These are phyloP conservation scores for Papilio gigon DNA, from an alignment of 2,888 invertebrate genomes.

Conservation along the genomic window DNA sequence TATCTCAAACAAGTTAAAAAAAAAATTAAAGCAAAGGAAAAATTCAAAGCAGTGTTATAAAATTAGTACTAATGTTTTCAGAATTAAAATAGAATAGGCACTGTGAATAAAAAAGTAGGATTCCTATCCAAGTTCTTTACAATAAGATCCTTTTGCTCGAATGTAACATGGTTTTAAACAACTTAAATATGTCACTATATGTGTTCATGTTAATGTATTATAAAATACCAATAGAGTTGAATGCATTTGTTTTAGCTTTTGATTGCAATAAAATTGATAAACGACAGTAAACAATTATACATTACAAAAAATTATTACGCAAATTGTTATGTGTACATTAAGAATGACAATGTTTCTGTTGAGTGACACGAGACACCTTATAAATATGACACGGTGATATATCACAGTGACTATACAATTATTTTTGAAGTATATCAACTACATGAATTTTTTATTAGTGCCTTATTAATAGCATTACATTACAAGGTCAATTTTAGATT, in stretches of 20 bases:
- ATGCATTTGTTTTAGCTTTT: too few relatives aligned
- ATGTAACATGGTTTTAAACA: too few relatives aligned
- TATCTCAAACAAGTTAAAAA: constrained; percentile 36
- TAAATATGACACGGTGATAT: too few relatives aligned
- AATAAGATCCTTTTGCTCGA: too few relatives aligned
- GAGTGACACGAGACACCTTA: neutral
- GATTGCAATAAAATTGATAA: neutral
- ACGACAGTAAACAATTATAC: too few relatives aligned
- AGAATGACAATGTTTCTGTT: neutral
- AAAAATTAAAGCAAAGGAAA: neutral
- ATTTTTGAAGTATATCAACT: neutral
- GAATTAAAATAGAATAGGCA: too few relatives aligned
- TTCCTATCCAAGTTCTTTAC: too few relatives aligned
- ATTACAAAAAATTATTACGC: too few relatives aligned
- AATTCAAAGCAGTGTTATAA: neutral
- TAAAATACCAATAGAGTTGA: too few relatives aligned
- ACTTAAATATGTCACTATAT: too few relatives aligned
- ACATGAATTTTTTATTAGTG: constrained; percentile 16
- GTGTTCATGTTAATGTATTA: too few relatives aligned
- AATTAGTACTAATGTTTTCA: neutral
- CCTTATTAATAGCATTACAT: constrained; percentile 39
- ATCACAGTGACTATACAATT: neutral
- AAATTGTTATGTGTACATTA: neutral
- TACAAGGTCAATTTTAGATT: constrained; percentile 65
- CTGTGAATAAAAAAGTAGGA: too few relatives aligned